These are phyloP conservation scores for Plecturocebus donacophilus DNA, from an alignment of 2,113 vertebrate genomes.

Conservation along the genomic window DNA sequence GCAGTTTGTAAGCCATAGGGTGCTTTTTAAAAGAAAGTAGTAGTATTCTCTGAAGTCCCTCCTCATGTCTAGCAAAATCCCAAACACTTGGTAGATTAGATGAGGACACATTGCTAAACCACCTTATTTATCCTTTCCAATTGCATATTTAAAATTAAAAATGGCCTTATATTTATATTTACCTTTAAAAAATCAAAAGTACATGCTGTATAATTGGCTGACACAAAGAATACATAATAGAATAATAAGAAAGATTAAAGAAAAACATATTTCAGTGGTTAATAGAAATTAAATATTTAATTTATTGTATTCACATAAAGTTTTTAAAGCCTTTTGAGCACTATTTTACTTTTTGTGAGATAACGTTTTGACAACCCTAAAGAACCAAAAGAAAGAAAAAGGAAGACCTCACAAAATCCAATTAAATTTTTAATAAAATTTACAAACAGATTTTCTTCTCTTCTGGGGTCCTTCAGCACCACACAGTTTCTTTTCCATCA, in stretches of 20 bases:
- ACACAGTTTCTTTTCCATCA: conserved; percentile 28
- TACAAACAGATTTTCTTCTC: background rate
- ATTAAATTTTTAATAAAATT: conserved; percentile 9
- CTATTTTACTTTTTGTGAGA: background rate
- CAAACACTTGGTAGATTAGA: background rate
- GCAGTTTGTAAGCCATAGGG: background rate
- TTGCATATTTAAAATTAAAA: background rate
- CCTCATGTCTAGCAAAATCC: background rate
- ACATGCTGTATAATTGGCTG: background rate
- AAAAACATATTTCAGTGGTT: background rate
- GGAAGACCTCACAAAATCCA: background rate
- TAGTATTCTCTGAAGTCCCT: background rate
- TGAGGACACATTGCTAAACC: background rate
- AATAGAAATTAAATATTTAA: background rate
- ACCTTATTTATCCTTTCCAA: background rate
- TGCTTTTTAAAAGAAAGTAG: background rate
- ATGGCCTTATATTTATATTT: background rate
- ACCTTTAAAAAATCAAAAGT: background rate
- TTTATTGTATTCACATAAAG: background rate
- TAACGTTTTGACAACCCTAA: background rate
- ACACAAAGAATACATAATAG: background rate
- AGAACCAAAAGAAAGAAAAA: background rate
- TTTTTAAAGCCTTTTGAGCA: background rate
- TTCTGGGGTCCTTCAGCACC: background rate
- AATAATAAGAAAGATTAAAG: background rate